Evolutionary conservation across 2,797 vertebrate genomes (phyloP).

Genomic region (Pyrrhura leucotis): DNA sequence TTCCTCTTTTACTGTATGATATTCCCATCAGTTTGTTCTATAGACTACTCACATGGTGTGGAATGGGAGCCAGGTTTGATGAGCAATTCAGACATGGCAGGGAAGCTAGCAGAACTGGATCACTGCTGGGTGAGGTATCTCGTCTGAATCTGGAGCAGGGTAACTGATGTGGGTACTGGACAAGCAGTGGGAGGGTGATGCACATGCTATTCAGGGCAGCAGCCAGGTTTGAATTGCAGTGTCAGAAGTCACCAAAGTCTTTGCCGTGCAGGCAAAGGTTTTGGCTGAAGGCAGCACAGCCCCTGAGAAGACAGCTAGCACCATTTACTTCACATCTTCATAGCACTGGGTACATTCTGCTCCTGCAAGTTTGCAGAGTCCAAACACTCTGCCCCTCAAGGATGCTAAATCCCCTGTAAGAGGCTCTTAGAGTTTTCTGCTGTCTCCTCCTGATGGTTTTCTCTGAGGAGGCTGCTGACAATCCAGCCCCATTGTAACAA

Average conservation of each 20-base stretch:
- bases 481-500: neutral
- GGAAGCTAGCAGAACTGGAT: neutral
- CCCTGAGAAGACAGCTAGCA: neutral
- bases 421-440: neutral
- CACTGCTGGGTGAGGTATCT: neutral
- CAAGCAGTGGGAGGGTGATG: neutral
- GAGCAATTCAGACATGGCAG: neutral
- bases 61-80: neutral
- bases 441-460: neutral
- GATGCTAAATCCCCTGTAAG: neutral
- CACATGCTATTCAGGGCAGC: neutral
- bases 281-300: neutral
- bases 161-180: neutral
- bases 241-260: neutral
- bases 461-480: neutral
- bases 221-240: neutral
- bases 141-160: neutral
- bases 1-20: neutral
- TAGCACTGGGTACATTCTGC: neutral
- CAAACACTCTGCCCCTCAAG: neutral
- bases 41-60: neutral
- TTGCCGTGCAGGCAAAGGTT: neutral
- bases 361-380: neutral
- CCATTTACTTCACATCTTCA: rapidly evolving
- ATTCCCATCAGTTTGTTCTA: neutral